Evolutionary conservation across 2,797 vertebrate species (phyloP).

Genomic region (Poecilia wingei): DNA sequence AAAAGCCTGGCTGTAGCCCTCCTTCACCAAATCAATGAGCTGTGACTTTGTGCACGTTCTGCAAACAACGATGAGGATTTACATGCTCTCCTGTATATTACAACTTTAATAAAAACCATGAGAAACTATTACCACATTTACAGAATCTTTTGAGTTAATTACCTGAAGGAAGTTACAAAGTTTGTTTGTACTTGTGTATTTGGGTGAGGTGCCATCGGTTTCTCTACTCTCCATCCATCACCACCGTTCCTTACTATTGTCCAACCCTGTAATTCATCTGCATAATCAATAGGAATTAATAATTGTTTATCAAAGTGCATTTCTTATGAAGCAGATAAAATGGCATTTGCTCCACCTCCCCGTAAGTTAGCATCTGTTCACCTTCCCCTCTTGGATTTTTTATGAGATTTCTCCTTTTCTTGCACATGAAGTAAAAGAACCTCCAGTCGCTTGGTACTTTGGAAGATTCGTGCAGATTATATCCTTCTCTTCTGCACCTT

Average conservation of each 20-base stretch:
- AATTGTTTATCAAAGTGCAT: not conserved
- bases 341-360: not conserved
- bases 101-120: not conserved
- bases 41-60: constrained; percentile 88
- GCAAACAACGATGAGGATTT: constrained; percentile 20
- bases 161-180: constrained; percentile 92
- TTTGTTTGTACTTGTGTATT: constrained; percentile 79
- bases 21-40: constrained; percentile 79
- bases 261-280: not conserved
- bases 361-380: constrained; percentile 52
- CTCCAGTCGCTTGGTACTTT: constrained; percentile 81
- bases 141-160: constrained; percentile 44
- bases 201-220: constrained; percentile 63
- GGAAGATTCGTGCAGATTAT: constrained; percentile 32
- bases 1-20: constrained; percentile 84
- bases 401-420: constrained; percentile 85
- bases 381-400: constrained; percentile 87
- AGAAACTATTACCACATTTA: not conserved
- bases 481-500: constrained; percentile 86
- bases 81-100: not conserved
- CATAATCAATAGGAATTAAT: not conserved
- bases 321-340: not conserved
- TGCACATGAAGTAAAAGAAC: constrained; percentile 83
- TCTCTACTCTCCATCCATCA: constrained; percentile 84
- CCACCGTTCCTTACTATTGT: not conserved